Evolutionary conservation across 2,888 invertebrate genomes (phyloP), one percentile per base, ranked within the genome.

Genomic region (Gasteruption jaculator): DNA sequence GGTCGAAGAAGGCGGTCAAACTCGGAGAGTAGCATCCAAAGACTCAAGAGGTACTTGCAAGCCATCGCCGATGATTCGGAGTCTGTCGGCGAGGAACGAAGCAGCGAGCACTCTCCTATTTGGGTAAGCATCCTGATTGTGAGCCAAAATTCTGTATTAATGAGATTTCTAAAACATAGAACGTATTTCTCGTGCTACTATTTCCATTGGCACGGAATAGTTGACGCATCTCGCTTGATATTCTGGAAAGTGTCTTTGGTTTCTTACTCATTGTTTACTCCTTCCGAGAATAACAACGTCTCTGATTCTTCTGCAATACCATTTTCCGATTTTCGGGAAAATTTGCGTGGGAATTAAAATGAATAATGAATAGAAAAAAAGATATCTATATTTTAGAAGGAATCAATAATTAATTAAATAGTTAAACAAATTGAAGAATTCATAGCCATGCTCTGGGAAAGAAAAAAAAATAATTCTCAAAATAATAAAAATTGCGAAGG

Each of bases 1-100:
- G 71, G 71, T 14, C 63, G 71, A 29, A 64, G 60, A 38, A 59
- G 71, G 42, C 57, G 71, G 41, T 66, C 69, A 4, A 50, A 48
- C 41, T 46, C 48, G 30, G 53, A 56, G 10, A 40, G 37, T 5
- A 43, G 47, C 27, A 33, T 59, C 20, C 49, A 52, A 36, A 53
- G 49, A 36, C 34, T 61, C 34, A 48, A 54, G 32, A 54, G 54
- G 22, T 38, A 56, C 19, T 33, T 58, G 39, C 50, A 51, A 31
- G 49, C 50, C 4, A 49, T 53, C 14, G 45, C 44, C 4, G 45
- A 42, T 22, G 45, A 57, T 34, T 54, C 56, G 14, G 55, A 49
- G 10, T 44, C 52, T 10, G 38, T 45, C 18, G 46, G 48, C 33
- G 57, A 53, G 12, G 54, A 52, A 12, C 48, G 47, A 12, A 46